Base-by-base conservation (phyloP, 2,113 vertebrate genomes). In the Sebastes schlegelii region DNA sequence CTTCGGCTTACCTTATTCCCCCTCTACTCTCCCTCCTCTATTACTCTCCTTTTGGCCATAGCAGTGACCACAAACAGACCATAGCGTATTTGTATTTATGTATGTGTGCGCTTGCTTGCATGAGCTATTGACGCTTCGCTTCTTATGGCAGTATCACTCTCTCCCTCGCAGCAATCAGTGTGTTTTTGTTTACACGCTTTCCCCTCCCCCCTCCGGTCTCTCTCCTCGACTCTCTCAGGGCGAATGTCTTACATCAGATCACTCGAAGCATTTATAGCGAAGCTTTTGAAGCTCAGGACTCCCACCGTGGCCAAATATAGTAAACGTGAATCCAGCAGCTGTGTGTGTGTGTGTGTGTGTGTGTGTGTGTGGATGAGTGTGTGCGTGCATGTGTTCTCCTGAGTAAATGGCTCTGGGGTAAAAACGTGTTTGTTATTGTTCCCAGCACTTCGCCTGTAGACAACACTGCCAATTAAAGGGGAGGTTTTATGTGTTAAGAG, bases 401-500 rank as follows among this genome's bases (percentile, higher is more conserved):
- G 89, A 79, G 90, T 65, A 90, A 92, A 90, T 79, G 80, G 82
- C 89, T 91, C 82, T 70, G 84, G 90, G 92, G 85, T 87, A 89
- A 91, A 92, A 93, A 92, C 68, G 83, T 93, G 94, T 95, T 94
- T 93, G 93, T 95, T 95, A 94, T 95, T 94, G 91, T 94, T 94
- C 88, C 86, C 88, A 83, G 90, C 88, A 83, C 88, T 93, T 88
- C 52, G 91, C 90, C 89, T 90, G 81, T 73, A 93, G 92, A 92
- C 92, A 90, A 84, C 92, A 89, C 89, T 84, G 84, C 85, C 89
- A 93, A 93, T 95, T 94, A 94, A 93, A 93, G 92, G 88, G 92
- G 92, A 90, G 90, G 83, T 92, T 94, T 92, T 93, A 89, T 90
- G 86, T 91, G 88, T 91, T 86, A 91, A 90, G 86, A 93, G 89